phyloP scores from a whole-genome alignment of 2,888 invertebrate genomes.

The Periphyllus acericola region DNA sequence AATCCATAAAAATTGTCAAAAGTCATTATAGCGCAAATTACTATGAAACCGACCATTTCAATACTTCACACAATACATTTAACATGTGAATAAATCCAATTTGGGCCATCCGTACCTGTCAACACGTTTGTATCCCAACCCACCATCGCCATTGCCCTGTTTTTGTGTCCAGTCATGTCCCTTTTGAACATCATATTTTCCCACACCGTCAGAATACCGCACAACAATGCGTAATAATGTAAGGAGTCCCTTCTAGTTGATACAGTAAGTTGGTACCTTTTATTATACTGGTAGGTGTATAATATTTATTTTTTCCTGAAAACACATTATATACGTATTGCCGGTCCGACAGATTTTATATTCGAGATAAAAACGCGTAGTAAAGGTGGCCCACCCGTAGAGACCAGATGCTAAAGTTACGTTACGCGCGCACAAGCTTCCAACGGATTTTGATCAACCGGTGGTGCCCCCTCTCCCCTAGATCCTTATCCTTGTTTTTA shows the following conservation, averaged over 20 bases:
- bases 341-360: slow-evolving; percentile 29
- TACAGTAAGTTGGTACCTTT: background rate
- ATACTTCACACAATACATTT: background rate
- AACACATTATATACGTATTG: background rate
- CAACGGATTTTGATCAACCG: slow-evolving; percentile 54
- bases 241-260: slow-evolving; percentile 1
- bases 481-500: slow-evolving; percentile 53
- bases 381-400: slow-evolving; percentile 23
- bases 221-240: background rate
- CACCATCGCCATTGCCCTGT: background rate
- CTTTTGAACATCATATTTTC: slow-evolving; percentile 46
- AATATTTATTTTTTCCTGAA: slow-evolving; percentile 13
- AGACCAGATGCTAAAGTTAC: slow-evolving; percentile 44
- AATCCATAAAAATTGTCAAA: background rate
- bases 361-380: slow-evolving; percentile 42
- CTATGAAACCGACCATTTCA: background rate
- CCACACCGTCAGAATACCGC: slow-evolving; percentile 37
- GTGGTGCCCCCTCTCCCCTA: background rate
- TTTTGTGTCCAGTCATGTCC: slow-evolving; percentile 56
- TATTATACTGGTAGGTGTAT: background rate
- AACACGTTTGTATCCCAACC: background rate
- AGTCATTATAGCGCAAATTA: background rate
- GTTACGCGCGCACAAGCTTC: slow-evolving; percentile 16
- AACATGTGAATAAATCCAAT: slow-evolving; percentile 48
- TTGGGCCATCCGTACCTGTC: slow-evolving; percentile 28